A percentile compares a stretch with the other conserved stretches of the same genome.
Conservation (phyloP, 2,113 vertebrate species). For the Isurus oxyrinchus region DNA sequence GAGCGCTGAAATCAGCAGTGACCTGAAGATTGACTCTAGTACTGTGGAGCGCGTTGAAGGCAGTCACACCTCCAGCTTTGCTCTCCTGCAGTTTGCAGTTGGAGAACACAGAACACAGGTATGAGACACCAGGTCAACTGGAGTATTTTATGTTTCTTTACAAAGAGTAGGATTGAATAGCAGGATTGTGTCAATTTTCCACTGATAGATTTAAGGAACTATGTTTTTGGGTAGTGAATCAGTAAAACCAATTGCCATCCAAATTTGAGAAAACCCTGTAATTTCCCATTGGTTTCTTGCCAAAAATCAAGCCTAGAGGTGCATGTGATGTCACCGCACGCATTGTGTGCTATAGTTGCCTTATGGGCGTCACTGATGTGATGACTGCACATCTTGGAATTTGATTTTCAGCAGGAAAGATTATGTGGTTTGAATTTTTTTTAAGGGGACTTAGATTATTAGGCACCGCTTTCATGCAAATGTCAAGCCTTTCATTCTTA, state of each 20-base stretch:
- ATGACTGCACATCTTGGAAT: not conserved
- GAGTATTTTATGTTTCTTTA: not conserved
- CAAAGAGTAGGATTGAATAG: not conserved
- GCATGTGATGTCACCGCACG: not conserved
- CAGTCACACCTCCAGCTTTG: conserved; percentile 76
- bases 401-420: not conserved
- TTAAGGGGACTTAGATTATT: not conserved
- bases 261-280: not conserved
- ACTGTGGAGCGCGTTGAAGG: conserved; percentile 92
- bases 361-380: not conserved
- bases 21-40: conserved; percentile 97
- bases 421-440: not conserved
- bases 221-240: not conserved
- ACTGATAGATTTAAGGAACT: not conserved
- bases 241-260: not conserved
- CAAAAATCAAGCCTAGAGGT: not conserved
- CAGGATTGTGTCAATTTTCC: not conserved
- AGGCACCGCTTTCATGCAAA: not conserved
- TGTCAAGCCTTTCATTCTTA: not conserved
- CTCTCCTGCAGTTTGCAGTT: conserved; percentile 88
- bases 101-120: conserved; percentile 95
- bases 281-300: not conserved
- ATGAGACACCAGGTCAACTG: conserved; percentile 43
- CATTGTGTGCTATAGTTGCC: not conserved
- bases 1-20: conserved; percentile 91